Conservation (phyloP, 2,888 invertebrate species). For the Tineola bisselliella region DNA sequence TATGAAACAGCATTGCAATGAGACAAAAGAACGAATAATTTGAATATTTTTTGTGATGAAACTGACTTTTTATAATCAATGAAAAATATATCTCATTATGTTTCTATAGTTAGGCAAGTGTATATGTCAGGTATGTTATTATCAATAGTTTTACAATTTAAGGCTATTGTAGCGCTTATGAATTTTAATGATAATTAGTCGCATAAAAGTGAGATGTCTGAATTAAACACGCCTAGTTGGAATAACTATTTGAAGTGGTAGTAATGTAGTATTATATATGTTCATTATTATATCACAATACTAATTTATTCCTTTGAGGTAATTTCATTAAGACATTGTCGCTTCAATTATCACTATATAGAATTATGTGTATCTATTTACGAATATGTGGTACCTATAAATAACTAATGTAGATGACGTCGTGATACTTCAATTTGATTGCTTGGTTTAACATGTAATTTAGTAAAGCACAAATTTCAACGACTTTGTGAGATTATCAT, state of each 20-base stretch:
- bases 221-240: background rate
- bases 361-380: background rate
- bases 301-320: constrained; percentile 2
- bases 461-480: background rate
- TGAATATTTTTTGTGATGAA: background rate
- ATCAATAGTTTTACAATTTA: background rate
- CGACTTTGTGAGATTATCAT: background rate
- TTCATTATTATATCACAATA: background rate
- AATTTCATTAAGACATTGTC: background rate
- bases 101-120: background rate
- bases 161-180: background rate
- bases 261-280: background rate
- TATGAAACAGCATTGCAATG: background rate
- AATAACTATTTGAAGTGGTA: background rate
- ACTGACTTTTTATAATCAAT: background rate
- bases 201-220: background rate
- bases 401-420: background rate
- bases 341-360: background rate
- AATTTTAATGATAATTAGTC: background rate
- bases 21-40: background rate
- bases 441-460: background rate
- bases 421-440: background rate
- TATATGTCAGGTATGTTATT: too few relatives aligned
- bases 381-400: background rate
- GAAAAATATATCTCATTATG: background rate